Base-by-base conservation (phyloP, 2,113 vertebrate species). In the Pycnonotus jocosus region DNA sequence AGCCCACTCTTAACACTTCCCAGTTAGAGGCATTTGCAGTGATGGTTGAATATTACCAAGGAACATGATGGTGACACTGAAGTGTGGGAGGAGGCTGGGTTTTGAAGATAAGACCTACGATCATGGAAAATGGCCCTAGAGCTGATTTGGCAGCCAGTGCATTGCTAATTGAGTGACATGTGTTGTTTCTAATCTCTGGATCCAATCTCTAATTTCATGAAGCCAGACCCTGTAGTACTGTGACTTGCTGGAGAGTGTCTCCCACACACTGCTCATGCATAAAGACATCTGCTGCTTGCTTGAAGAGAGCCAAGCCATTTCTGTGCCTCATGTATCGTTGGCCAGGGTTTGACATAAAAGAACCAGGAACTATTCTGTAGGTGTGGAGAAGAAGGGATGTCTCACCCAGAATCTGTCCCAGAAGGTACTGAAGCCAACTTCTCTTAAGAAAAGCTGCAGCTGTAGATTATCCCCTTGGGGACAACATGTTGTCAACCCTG, bases 271-370 rank as follows among this genome's bases (percentile, higher is more conserved):
- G 70, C 45, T 96, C 90, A 56, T 95, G 90, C 86, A 93, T 47
- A 77, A 81, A 95, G 95, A 94, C 95, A 96, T 97, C 96, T 96
- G 94, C 95, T 96, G 92, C 88, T 95, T 96, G 65, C 91, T 90
- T 93, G 73, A 74, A 79, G 92, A 65, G 86, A 92, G 88, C 95
- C 86, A 92, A 96, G 37, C 60, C 82, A 57, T 81, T 92, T 81
- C 82, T 92, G n/a, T 64, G 22, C 47, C 61, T 93, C 82, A 48
- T 92, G 7, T 15, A 20, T 88, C 14, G 5, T 88, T 71, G 68
- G 66, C 51, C 60, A 64, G 42, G 38, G 17, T 71, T 93, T 90
- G 79, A 76, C 13, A 48, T 66, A 61, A 71, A 88, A 86, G 33
- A 86, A 38, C 7, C 28, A 64, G 56, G 44, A 86, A 23, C 66